Percentiles rank a stretch among this genome's conserved stretches.
phyloP scores from a whole-genome alignment of 2,888 invertebrate species.

The Margaritifera margaritifera region DNA sequence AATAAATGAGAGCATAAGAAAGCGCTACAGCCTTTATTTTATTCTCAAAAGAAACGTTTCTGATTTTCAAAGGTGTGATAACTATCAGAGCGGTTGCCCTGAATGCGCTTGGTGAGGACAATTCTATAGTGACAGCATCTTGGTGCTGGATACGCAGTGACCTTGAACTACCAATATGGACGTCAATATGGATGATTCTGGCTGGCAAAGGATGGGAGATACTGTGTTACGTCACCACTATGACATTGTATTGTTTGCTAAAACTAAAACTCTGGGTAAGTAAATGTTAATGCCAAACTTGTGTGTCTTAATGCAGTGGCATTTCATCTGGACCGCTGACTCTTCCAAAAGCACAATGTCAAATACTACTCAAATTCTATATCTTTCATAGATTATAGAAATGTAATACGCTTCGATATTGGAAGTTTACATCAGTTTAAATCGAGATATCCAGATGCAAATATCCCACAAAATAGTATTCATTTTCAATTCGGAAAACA shows the following conservation, averaged over 20 bases:
- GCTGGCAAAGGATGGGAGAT: slow-evolving; percentile 43
- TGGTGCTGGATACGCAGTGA: slow-evolving; percentile 44
- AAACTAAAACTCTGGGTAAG: slow-evolving; percentile 21
- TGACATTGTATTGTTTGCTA: slow-evolving; percentile 15
- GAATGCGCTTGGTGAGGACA: slow-evolving; percentile 25
- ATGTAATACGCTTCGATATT: no score
- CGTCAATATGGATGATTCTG: slow-evolving; percentile 34
- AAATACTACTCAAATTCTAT: no score
- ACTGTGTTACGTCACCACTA: slow-evolving; percentile 24
- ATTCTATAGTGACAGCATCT: slow-evolving; percentile 25
- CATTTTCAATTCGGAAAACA: no score
- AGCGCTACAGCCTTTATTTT: no score
- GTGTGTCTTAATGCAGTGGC: neutral
- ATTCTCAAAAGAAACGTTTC: no score
- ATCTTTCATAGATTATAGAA: no score
- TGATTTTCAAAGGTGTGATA: slow-evolving; percentile 10
- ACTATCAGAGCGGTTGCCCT: slow-evolving; percentile 12
- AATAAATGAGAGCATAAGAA: no score
- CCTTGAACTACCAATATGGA: neutral
- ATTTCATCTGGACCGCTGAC: no score
- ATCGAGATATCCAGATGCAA: no score
- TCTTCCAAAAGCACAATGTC: no score
- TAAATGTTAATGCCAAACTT: neutral
- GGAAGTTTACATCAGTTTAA: no score
- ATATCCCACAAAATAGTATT: no score